Evolutionary conservation across 2,113 vertebrate species (phyloP), one percentile per base, ranked within the genome.

Genomic region (Pseudolaguvia tuberculata): DNA sequence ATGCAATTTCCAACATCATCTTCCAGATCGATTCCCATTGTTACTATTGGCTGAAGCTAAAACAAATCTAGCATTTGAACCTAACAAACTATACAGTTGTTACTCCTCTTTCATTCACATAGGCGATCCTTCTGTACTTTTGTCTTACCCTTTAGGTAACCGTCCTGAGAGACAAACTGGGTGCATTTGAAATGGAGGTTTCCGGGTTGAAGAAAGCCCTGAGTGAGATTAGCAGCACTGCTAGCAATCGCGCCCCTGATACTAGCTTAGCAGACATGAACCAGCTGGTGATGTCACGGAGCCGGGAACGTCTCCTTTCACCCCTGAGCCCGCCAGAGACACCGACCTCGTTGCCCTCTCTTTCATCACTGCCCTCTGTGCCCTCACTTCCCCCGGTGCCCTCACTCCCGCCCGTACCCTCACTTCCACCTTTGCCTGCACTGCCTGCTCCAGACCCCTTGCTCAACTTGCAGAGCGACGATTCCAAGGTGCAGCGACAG

Each of bases 401-500:
- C 31, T 35, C 68, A 1, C 13, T 39, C 15, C 71, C 50, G 11
- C 58, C 67, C 4, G 27, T 62, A n/a, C 59, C 52, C 66, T 66
- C 70, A 1, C 79, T 58, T 3, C 56, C 62, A 10, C 68, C 83
- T 53, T 72, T 77, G 17, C 83, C 62, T 1, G 70, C 76, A 2
- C 68, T 79, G 12, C 76, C 81, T 0, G 70, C 74, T 0, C 68
- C 75, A 1, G 83, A 85, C 31, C 52, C 78, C 12, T 83, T 90
- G 0, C 80, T 92, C 81, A 82, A 71, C 63, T 71, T 83, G 53
- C 84, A 83, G 73, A 84, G 83, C 21, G 94, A 94, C 0, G 94
- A 95, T 84, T 93, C 92, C 82, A 95, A 95, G 85, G 93, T 92
- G 87, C 92, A 93, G 71, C 75, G 90, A 18, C 92, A 93, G 87